Percentiles rank a stretch among this genome's conserved stretches.
phyloP scores from a whole-genome alignment of 2,797 vertebrate species.

The Chloroceryle amazona region DNA sequence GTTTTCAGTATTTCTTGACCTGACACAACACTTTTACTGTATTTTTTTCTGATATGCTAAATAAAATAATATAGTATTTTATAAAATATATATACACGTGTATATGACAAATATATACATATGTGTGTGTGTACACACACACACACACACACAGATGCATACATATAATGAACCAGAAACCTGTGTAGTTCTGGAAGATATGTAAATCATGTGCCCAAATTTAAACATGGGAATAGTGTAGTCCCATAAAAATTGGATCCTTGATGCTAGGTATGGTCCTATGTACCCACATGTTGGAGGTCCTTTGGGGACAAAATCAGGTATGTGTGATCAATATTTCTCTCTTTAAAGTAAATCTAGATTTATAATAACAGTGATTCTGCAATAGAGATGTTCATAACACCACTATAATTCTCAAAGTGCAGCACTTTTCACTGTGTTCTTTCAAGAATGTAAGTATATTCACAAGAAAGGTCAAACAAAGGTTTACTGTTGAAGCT shows the following conservation, averaged over 20 bases:
- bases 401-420: not conserved
- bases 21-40: not conserved
- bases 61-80: not conserved
- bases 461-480: not conserved
- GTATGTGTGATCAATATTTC: not conserved
- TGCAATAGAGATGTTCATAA: not conserved
- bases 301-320: not conserved
- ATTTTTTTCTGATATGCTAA: not conserved
- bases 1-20: slow-evolving; percentile 21
- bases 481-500: not conserved
- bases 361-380: not conserved
- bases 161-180: not conserved
- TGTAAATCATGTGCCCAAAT: not conserved
- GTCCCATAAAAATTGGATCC: not conserved
- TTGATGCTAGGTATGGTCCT: not conserved
- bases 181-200: not conserved
- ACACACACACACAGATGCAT: not conserved
- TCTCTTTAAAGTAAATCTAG: not conserved
- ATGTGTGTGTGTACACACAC: too few species aligned
- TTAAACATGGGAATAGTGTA: not conserved
- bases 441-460: not conserved
- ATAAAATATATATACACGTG: not conserved
- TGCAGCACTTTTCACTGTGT: not conserved
- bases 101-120: not conserved
- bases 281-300: fast-evolving